A percentile compares a stretch with the other conserved stretches of the same genome.
Conservation (phyloP, 1,140 invertebrate species). For the Diorhabda elongata region DNA sequence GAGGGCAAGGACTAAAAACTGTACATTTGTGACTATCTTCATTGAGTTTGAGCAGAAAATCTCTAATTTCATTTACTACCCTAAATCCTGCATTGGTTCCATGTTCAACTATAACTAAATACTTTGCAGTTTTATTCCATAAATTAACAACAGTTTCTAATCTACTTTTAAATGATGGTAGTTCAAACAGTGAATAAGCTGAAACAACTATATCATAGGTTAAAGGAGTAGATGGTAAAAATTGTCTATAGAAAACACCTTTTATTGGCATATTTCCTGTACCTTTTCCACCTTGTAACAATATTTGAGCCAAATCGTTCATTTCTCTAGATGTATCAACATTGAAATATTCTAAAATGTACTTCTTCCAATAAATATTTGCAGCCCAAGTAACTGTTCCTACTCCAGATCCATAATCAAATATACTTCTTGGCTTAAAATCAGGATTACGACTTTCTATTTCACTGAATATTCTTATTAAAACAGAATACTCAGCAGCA, state of each 20-base stretch:
- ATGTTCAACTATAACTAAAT: conserved; percentile 79
- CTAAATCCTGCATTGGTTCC: conserved; percentile 77
- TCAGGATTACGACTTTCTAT: conserved; percentile 58
- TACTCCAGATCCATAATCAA: conserved; percentile 88
- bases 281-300: conserved; percentile 62
- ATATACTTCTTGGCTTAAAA: conserved; percentile 72
- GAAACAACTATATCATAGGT: conserved; percentile 76
- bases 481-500: conserved; percentile 69
- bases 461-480: conserved; percentile 70
- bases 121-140: conserved; percentile 81
- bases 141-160: conserved; percentile 70
- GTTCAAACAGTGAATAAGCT: conserved; percentile 77
- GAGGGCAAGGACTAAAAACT: conserved; percentile 79
- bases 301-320: conserved; percentile 70
- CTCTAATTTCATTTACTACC: conserved; percentile 69
- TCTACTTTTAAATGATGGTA: conserved; percentile 62
- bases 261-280: conserved; percentile 54
- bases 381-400: conserved; percentile 81
- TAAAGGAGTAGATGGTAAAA: conserved; percentile 65
- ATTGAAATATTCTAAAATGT: conserved; percentile 75
- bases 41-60: conserved; percentile 60
- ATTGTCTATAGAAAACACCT: conserved; percentile 73
- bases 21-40: conserved; percentile 51
- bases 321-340: conserved; percentile 76
- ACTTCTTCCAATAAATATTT: conserved; percentile 63